Percentiles rank a stretch among this genome's conserved stretches.
phyloP scores from a whole-genome alignment of 1,140 invertebrate genomes.

The Fopius arisanus region DNA sequence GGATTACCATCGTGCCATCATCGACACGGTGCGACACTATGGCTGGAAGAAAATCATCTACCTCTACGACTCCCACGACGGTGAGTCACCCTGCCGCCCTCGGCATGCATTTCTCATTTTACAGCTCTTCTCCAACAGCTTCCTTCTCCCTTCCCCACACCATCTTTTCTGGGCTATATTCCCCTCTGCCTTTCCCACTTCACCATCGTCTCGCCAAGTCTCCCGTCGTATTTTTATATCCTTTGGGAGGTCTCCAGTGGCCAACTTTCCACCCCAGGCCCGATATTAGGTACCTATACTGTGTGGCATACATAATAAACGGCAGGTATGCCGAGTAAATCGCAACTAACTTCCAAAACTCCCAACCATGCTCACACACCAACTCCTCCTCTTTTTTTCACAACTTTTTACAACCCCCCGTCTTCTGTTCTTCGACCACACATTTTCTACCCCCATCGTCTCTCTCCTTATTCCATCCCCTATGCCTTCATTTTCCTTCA shows the following conservation, averaged over 20 bases:
- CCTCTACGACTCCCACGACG: conserved; percentile 94
- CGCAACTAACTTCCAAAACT: conserved; percentile 23
- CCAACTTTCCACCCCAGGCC: conserved; percentile 23
- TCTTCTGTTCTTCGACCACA: background rate
- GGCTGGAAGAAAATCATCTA: conserved; percentile 93
- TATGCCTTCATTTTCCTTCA: background rate
- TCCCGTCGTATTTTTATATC: conserved; percentile 25
- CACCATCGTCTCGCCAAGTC: conserved; percentile 13
- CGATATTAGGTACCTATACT: conserved; percentile 26
- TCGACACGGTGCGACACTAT: conserved; percentile 91
- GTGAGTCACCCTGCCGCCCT: conserved; percentile 69
- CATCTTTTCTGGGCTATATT: background rate
- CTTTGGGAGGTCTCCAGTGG: conserved; percentile 20
- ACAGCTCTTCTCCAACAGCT: conserved; percentile 22
- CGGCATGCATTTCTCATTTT: conserved; percentile 57
- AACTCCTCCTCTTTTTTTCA: background rate
- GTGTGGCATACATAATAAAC: conserved; percentile 26
- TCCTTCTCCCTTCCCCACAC: background rate
- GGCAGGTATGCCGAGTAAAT: conserved; percentile 20
- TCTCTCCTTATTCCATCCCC: background rate
- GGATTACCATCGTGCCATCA: conserved; percentile 92
- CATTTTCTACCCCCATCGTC: background rate
- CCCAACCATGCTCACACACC: conserved; percentile 5
- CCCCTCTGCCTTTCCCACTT: background rate
- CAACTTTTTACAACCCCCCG: background rate